Conservation (phyloP, 2,797 vertebrate species). For the Propithecus deckenii region DNA sequence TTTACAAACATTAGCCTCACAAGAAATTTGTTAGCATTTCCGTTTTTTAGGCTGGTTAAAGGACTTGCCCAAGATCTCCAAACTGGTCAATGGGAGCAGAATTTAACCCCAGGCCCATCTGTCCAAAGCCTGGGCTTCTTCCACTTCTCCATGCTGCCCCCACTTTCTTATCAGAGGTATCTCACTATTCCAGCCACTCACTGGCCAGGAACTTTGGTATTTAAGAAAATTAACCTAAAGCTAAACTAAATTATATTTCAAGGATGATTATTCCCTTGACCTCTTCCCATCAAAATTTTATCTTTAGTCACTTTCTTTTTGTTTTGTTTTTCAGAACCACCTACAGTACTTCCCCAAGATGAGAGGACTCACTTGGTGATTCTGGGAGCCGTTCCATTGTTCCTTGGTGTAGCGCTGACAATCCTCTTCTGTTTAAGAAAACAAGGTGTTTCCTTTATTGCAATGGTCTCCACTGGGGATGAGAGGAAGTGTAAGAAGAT, state of each 20-base stretch:
- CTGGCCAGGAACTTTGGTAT: not conserved
- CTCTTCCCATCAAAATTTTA: not conserved
- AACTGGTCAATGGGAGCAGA: not conserved
- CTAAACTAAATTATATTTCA: not conserved
- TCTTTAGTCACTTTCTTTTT: not conserved
- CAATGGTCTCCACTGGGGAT: not conserved
- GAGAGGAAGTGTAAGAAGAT: not conserved
- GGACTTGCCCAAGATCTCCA: not conserved
- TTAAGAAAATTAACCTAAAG: conserved; percentile 9
- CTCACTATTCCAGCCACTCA: not conserved
- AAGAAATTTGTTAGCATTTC: not conserved
- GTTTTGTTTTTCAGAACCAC: conserved; percentile 67
- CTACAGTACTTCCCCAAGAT: not conserved
- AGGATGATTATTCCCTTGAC: not conserved
- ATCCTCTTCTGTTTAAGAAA: not conserved
- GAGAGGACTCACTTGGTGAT: conserved; percentile 46
- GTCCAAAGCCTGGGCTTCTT: not conserved
- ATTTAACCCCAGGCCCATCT: not conserved
- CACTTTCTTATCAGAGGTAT: not conserved
- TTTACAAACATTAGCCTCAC: not conserved
- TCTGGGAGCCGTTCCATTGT: not conserved
- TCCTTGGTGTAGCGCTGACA: not conserved
- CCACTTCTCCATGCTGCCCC: not conserved
- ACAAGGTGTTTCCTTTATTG: conserved; percentile 62
- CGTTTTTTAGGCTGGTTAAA: not conserved